Percentiles rank a stretch among this genome's conserved stretches.
These are phyloP conservation scores for Cylas formicarius DNA, from an alignment of 1,140 invertebrate genomes.

Conservation along the genomic window DNA sequence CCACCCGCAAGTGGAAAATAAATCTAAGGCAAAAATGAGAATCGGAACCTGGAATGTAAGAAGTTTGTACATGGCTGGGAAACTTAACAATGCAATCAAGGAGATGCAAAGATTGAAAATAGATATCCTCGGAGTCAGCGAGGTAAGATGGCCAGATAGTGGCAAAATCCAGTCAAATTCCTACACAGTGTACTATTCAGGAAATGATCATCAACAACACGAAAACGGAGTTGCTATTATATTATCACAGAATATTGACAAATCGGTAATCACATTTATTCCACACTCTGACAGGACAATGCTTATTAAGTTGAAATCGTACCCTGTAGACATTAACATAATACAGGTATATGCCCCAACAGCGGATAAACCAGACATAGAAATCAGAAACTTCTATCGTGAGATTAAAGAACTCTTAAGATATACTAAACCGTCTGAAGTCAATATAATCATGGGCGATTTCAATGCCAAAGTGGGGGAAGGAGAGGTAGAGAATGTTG, in stretches of 20 bases:
- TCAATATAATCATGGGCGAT: constrained; percentile 6
- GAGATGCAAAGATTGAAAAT: constrained; percentile 8
- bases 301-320: constrained; percentile 6
- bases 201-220: constrained; percentile 4
- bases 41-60: too few relatives aligned
- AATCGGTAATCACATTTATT: constrained; percentile 3
- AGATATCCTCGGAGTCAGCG: constrained; percentile 7
- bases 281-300: constrained; percentile 6
- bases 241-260: constrained; percentile 6
- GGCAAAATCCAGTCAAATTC: constrained; percentile 2
- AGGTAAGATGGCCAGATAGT: constrained; percentile 5
- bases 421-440: constrained; percentile 2
- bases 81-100: background rate
- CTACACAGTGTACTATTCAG: constrained; percentile 9
- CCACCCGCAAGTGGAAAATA: too few relatives aligned
- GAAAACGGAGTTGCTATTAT: constrained; percentile 8
- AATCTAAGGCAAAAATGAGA: too few relatives aligned
- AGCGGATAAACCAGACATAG: constrained; percentile 10
- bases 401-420: constrained; percentile 2
- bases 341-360: constrained; percentile 11
- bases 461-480: constrained; percentile 8
- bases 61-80: background rate
- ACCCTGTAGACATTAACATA: constrained; percentile 3
- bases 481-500: background rate
- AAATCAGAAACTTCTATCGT: constrained; percentile 3